These are phyloP conservation scores for Melieria crassipennis DNA, from an alignment of 2,888 invertebrate genomes.

Conservation along the genomic window DNA sequence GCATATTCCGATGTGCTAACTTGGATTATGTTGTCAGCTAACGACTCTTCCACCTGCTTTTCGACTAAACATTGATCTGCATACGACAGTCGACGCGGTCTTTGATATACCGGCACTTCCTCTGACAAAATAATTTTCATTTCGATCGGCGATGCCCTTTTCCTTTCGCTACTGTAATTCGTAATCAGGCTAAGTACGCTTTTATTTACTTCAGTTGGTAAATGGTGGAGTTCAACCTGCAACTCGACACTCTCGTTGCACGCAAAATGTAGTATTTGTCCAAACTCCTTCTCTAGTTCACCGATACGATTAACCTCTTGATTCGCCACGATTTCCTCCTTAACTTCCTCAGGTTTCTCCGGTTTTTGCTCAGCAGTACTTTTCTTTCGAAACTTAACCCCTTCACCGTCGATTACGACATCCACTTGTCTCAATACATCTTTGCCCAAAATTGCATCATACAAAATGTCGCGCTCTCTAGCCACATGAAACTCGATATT, in stretches of 20 bases:
- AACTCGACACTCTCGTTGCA: background rate
- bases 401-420: slow-evolving; percentile 27
- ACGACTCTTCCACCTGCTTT: slow-evolving; percentile 51
- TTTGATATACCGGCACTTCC: slow-evolving; percentile 38
- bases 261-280: background rate
- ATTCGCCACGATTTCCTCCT: background rate
- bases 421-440: slow-evolving; percentile 33
- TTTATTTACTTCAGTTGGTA: background rate
- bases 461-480: slow-evolving; percentile 30
- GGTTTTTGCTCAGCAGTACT: background rate
- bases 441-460: slow-evolving; percentile 37
- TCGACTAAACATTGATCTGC: slow-evolving; percentile 43
- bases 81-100: slow-evolving; percentile 33
- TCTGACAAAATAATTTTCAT: slow-evolving; percentile 37
- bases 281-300: slow-evolving; percentile 5
- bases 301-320: background rate
- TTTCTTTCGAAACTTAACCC: slow-evolving; percentile 20
- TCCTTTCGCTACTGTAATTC: slow-evolving; percentile 13
- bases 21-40: slow-evolving; percentile 50
- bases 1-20: slow-evolving; percentile 54
- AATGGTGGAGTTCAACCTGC: slow-evolving; percentile 3
- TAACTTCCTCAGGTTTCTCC: background rate
- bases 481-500: slow-evolving; percentile 35
- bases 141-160: slow-evolving; percentile 32
- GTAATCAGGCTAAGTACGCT: background rate